Conservation (phyloP, 2,797 vertebrate genomes). For the Chloroceryle inda region DNA sequence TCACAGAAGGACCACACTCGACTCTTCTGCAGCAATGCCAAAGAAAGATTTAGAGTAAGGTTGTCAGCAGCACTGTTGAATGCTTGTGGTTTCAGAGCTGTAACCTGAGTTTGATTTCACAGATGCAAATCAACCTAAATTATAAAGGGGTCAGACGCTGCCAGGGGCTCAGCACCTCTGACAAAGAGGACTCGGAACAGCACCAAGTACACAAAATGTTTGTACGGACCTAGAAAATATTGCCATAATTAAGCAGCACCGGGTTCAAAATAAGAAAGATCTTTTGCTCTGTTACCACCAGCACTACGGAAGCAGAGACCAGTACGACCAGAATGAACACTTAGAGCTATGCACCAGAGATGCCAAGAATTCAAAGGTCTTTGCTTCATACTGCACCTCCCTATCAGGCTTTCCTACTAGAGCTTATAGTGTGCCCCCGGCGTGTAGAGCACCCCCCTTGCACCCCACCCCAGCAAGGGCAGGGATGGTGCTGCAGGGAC, state of each 20-base stretch:
- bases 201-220: background rate
- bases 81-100: no score
- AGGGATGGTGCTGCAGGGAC: fast-evolving
- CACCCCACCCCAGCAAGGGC: background rate
- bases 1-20: background rate
- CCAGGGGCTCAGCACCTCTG: background rate
- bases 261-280: background rate
- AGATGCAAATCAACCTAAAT: background rate
- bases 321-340: background rate
- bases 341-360: background rate
- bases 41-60: background rate
- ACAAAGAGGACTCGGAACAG: background rate
- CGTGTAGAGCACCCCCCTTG: fast-evolving
- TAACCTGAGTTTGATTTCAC: background rate
- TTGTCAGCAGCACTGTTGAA: background rate
- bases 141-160: background rate
- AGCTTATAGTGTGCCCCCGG: fast-evolving
- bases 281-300: background rate
- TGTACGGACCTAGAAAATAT: background rate
- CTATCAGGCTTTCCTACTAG: fast-evolving
- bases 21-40: background rate
- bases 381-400: background rate
- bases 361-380: background rate
- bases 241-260: background rate
- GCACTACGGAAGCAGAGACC: background rate